These are phyloP conservation scores for Medauroidea extradentata DNA, from an alignment of 1,140 invertebrate genomes.

Conservation along the genomic window DNA sequence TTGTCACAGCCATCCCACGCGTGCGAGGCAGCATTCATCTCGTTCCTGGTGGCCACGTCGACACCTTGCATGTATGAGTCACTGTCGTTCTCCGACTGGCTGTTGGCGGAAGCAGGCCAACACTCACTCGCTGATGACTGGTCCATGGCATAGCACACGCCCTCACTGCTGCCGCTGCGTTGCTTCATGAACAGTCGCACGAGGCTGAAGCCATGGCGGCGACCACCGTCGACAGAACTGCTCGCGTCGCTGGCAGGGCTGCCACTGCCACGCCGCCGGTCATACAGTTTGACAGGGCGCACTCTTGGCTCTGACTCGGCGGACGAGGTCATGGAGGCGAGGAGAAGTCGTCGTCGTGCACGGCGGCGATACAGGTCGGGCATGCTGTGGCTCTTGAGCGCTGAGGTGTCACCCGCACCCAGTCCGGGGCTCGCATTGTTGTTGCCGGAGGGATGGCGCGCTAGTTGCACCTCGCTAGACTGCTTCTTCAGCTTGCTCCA, in stretches of 20 bases:
- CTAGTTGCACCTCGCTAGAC: constrained; percentile 37
- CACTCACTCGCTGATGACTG: constrained; percentile 27
- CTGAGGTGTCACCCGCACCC: constrained; percentile 34
- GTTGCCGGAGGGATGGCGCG: constrained; percentile 70
- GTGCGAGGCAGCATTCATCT: background rate
- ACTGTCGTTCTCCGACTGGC: constrained; percentile 20
- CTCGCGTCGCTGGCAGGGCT: constrained; percentile 42
- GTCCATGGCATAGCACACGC: constrained; percentile 31
- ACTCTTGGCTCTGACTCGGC: constrained; percentile 20
- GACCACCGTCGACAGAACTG: constrained; percentile 43
- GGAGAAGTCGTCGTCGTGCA: background rate
- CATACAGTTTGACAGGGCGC: constrained; percentile 54
- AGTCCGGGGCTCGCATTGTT: constrained; percentile 55
- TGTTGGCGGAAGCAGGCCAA: constrained; percentile 29
- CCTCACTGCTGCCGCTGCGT: constrained; percentile 72
- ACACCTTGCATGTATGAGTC: constrained; percentile 15
- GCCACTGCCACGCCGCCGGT: constrained; percentile 36
- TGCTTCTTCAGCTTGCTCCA: constrained; percentile 75
- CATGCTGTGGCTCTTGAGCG: constrained; percentile 66
- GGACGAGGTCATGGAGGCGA: constrained; percentile 19
- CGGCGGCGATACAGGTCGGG: constrained; percentile 55
- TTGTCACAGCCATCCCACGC: background rate
- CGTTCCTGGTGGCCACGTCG: constrained; percentile 1
- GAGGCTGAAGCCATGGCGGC: constrained; percentile 63
- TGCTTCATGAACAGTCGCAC: constrained; percentile 89